Evolutionary conservation across 1,140 invertebrate genomes (phyloP).

Genomic region (Coenobita brevimanus): DNA sequence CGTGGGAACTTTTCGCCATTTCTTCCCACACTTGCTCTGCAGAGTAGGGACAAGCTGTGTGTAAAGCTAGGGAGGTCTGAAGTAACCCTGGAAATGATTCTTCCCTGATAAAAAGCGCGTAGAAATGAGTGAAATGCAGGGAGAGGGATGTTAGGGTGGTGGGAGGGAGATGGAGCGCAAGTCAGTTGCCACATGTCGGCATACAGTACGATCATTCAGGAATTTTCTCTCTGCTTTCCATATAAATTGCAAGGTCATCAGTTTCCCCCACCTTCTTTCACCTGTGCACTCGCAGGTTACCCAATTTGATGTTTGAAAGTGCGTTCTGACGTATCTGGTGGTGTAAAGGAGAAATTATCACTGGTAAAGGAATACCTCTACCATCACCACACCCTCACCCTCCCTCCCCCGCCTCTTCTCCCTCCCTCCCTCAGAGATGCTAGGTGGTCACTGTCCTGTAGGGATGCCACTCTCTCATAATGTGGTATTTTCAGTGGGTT

Average conservation of each 20-base stretch:
- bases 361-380: too few relatives aligned
- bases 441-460: constrained; percentile 24
- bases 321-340: too few relatives aligned
- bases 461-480: too few relatives aligned
- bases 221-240: too few relatives aligned
- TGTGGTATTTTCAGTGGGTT: too few relatives aligned
- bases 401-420: too few relatives aligned
- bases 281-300: too few relatives aligned
- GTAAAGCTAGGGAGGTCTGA: constrained; percentile 7
- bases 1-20: constrained; percentile 60
- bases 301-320: too few relatives aligned
- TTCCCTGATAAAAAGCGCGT: background rate
- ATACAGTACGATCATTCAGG: background rate
- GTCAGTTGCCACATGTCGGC: constrained; percentile 23
- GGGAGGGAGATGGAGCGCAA: constrained; percentile 4
- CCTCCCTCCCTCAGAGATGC: background rate
- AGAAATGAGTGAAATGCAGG: constrained; percentile 19
- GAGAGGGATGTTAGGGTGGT: constrained; percentile 32
- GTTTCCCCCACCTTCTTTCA: too few relatives aligned
- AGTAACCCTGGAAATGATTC: background rate
- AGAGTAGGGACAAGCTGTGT: constrained; percentile 23
- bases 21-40: constrained; percentile 40
- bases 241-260: too few relatives aligned
- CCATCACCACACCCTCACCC: too few relatives aligned
- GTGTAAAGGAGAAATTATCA: too few relatives aligned